A percentile compares a stretch with the other conserved stretches of the same genome.
phyloP scores from a whole-genome alignment of 2,888 invertebrate genomes.

The Chelonus formosanus region DNA sequence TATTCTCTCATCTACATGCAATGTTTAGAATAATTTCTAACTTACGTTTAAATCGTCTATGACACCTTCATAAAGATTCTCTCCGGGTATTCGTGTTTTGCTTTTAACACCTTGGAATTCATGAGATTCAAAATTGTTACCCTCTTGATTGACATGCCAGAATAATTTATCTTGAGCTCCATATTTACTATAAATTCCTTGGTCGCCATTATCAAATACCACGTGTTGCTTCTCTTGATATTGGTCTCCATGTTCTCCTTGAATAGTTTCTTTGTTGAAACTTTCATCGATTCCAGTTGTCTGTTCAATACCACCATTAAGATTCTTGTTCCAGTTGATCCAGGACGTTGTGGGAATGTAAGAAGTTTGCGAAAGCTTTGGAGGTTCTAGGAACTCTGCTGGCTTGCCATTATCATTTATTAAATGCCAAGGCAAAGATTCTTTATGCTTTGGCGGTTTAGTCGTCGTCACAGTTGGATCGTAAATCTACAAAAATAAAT shows the following conservation, averaged over 20 bases:
- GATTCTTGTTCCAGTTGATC: constrained; percentile 42
- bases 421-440: constrained; percentile 47
- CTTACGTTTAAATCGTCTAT: constrained; percentile 50
- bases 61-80: constrained; percentile 51
- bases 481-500: constrained; percentile 42
- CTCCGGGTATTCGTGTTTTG: constrained; percentile 2
- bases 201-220: too few relatives aligned
- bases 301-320: constrained; percentile 43
- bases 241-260: background rate
- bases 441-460: constrained; percentile 47
- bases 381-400: constrained; percentile 17
- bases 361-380: background rate
- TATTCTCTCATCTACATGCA: constrained; percentile 1
- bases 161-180: too few relatives aligned
- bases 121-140: background rate
- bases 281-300: constrained; percentile 18
- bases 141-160: too few relatives aligned
- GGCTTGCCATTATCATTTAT: constrained; percentile 32
- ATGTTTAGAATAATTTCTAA: background rate
- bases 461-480: constrained; percentile 47
- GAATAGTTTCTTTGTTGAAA: too few relatives aligned
- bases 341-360: too few relatives aligned
- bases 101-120: background rate
- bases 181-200: too few relatives aligned
- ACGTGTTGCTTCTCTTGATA: background rate